A percentile compares a stretch with the other conserved stretches of the same genome.
phyloP scores from a whole-genome alignment of 64 coral and sea anemone genomes.

The Porites australiensis region DNA sequence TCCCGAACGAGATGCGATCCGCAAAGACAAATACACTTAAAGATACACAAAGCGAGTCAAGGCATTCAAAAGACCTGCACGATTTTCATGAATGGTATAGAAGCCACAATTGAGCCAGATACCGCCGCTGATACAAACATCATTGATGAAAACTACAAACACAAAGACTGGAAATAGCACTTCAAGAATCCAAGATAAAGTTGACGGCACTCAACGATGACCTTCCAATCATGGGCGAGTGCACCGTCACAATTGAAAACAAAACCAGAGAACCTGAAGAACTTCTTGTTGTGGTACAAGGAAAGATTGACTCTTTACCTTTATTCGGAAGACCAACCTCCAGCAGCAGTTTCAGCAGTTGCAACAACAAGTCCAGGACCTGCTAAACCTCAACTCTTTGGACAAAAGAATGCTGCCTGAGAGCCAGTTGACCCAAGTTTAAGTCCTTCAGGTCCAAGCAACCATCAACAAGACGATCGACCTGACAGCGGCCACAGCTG shows the following conservation, averaged over 20 bases:
- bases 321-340: too few species aligned
- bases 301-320: background rate
- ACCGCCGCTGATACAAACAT: background rate
- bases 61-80: constrained; percentile 64
- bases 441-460: background rate
- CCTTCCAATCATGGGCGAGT: constrained; percentile 49
- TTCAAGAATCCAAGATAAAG: background rate
- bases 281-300: constrained; percentile 26
- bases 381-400: background rate
- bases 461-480: background rate
- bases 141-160: background rate
- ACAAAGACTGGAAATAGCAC: background rate
- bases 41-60: constrained; percentile 64
- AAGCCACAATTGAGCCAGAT: background rate
- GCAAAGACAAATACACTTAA: background rate
- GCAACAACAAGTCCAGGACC: background rate
- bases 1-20: background rate
- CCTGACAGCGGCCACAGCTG: background rate
- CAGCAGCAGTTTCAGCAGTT: background rate
- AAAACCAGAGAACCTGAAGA: constrained; percentile 13
- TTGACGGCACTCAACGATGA: constrained; percentile 37
- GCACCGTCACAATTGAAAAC: constrained; percentile 12
- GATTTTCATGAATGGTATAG: constrained; percentile 39
- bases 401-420: background rate
- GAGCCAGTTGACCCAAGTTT: background rate